Conservation (phyloP, 2,797 vertebrate species). For the Sarcophilus harrisii region DNA sequence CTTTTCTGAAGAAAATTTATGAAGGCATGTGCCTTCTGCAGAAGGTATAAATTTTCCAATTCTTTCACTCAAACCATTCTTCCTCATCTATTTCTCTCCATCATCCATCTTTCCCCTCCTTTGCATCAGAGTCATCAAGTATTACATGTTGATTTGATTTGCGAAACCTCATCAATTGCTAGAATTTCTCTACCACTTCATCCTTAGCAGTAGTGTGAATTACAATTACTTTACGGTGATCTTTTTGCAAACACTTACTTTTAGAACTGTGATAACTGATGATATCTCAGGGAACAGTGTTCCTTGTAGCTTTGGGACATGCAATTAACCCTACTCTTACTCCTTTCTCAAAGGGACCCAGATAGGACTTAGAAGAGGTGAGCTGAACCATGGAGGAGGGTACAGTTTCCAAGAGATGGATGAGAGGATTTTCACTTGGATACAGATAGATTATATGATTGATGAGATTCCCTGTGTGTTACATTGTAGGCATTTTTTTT, state of each 20-base stretch:
- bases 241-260: neutral
- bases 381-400: neutral
- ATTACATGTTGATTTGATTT: neutral
- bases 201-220: neutral
- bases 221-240: neutral
- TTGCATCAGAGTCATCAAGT: neutral
- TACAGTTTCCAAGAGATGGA: neutral
- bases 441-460: no score
- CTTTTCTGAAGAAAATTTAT: neutral
- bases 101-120: neutral
- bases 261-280: neutral
- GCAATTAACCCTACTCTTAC: neutral
- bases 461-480: no score
- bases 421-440: neutral
- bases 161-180: neutral
- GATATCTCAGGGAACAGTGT: neutral
- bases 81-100: neutral
- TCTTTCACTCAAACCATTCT: neutral
- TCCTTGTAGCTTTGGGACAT: neutral
- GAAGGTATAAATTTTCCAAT: neutral
- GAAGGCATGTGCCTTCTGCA: neutral
- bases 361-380: neutral
- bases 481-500: no score
- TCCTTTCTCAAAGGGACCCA: neutral
- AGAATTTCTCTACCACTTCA: neutral